Percentiles rank a stretch among this genome's conserved stretches.
phyloP scores from a whole-genome alignment of 2,113 vertebrate genomes.

The Ptilorrhoa leucosticta region DNA sequence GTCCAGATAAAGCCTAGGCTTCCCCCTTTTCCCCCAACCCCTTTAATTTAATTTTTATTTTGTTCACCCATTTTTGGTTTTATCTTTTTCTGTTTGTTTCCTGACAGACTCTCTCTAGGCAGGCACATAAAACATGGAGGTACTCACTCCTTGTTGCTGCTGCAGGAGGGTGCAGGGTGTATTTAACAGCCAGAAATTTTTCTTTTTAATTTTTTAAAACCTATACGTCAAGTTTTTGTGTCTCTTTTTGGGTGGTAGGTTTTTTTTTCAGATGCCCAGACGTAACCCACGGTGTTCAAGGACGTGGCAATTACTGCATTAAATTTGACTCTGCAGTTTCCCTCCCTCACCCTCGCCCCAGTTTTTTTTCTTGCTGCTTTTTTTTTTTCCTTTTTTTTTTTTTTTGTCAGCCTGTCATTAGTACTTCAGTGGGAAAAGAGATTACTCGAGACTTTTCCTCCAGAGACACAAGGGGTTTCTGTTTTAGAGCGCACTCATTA shows the following conservation, averaged over 20 bases:
- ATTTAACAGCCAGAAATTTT: neutral
- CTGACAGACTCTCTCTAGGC: neutral
- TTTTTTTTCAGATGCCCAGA: neutral
- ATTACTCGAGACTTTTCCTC: constrained; percentile 47
- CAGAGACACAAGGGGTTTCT: constrained; percentile 54
- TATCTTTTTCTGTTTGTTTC: neutral
- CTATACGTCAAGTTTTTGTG: accelerated
- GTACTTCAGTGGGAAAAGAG: constrained; percentile 26
- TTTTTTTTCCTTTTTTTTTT: constrained; percentile 31
- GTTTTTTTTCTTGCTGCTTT: neutral
- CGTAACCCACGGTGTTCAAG: neutral
- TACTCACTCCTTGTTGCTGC: neutral
- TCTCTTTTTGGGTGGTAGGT: neutral
- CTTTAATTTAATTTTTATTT: neutral
- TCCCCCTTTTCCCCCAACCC: neutral
- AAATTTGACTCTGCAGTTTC: constrained; percentile 2
- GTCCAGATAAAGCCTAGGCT: constrained; percentile 29
- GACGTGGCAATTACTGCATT: constrained; percentile 24
- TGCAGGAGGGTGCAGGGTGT: neutral
- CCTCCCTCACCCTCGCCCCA: neutral
- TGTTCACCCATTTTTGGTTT: neutral
- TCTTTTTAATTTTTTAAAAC: neutral
- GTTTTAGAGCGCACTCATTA: constrained; percentile 57
- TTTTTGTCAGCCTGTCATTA: constrained; percentile 33
- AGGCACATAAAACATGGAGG: neutral